Conservation (phyloP, 2,888 invertebrate species). For the Ametastegia equiseti region DNA sequence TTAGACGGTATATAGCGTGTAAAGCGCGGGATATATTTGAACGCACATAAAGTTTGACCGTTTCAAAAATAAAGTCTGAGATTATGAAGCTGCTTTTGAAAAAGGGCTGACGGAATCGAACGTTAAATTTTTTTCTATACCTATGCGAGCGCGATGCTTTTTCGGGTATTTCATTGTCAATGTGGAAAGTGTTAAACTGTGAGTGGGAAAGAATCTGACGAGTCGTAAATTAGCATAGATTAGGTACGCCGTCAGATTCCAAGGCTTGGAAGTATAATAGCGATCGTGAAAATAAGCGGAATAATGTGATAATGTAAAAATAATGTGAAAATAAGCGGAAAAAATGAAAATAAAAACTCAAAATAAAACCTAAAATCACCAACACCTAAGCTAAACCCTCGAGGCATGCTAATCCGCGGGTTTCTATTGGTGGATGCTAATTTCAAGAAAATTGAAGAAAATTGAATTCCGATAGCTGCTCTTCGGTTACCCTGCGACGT, state of each 20-base stretch:
- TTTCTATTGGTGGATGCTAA: slow-evolving; percentile 14
- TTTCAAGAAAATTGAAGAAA: not conserved
- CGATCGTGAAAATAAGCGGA: too few species aligned
- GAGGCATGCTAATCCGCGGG: not conserved
- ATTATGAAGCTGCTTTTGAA: slow-evolving; percentile 1
- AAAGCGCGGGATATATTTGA: not conserved
- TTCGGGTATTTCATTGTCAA: not conserved
- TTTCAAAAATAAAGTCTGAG: not conserved
- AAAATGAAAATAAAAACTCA: not conserved
- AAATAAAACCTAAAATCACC: not conserved
- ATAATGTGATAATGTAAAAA: slow-evolving; percentile 2
- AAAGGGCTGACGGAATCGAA: not conserved
- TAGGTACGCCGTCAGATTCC: slow-evolving; percentile 3
- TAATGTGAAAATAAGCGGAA: not conserved
- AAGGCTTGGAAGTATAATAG: not conserved
- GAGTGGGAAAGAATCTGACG: not conserved
- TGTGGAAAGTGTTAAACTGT: not conserved
- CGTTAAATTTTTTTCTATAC: not conserved
- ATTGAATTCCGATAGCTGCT: not conserved
- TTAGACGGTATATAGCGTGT: not conserved
- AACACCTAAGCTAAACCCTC: not conserved
- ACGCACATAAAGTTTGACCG: not conserved
- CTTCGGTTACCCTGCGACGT: not conserved
- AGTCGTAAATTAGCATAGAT: slow-evolving; percentile 39
- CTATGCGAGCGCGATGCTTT: not conserved